Conservation (phyloP, 2,113 vertebrate species). For the Tinamus guttatus region DNA sequence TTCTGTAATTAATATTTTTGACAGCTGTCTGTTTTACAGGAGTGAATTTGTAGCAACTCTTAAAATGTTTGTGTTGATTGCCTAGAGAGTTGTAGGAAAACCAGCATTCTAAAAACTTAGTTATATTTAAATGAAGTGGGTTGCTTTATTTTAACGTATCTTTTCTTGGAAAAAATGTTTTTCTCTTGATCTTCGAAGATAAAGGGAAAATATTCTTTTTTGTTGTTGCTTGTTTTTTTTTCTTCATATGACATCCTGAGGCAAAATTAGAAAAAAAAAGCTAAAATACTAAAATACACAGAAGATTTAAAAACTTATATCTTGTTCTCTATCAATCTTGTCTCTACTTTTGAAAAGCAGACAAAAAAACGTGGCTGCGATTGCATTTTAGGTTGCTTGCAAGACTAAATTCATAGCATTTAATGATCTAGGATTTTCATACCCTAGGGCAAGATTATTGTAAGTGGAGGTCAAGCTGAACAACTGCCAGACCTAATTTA, state of each 20-base stretch:
- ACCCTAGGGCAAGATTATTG: constrained; percentile 61
- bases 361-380: background rate
- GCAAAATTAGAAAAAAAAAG: background rate
- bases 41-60: constrained; percentile 60
- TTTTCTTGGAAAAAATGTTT: background rate
- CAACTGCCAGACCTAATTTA: constrained; percentile 57
- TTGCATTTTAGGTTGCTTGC: constrained; percentile 50
- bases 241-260: background rate
- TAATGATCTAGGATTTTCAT: constrained; percentile 68
- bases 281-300: background rate
- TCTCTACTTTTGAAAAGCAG: background rate
- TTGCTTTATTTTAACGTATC: constrained; percentile 8
- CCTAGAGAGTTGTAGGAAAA: constrained; percentile 53
- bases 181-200: background rate
- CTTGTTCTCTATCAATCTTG: rapidly evolving
- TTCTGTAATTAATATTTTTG: constrained; percentile 66
- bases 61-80: constrained; percentile 53
- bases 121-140: constrained; percentile 18
- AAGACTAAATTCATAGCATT: constrained; percentile 46
- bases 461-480: constrained; percentile 68
- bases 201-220: background rate
- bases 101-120: constrained; percentile 38
- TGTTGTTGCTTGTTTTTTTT: background rate
- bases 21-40: constrained; percentile 57
- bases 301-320: rapidly evolving